A percentile compares a stretch with the other conserved stretches of the same genome.
phyloP scores from a whole-genome alignment of 2,888 invertebrate genomes.

The Sepiola atlantica region DNA sequence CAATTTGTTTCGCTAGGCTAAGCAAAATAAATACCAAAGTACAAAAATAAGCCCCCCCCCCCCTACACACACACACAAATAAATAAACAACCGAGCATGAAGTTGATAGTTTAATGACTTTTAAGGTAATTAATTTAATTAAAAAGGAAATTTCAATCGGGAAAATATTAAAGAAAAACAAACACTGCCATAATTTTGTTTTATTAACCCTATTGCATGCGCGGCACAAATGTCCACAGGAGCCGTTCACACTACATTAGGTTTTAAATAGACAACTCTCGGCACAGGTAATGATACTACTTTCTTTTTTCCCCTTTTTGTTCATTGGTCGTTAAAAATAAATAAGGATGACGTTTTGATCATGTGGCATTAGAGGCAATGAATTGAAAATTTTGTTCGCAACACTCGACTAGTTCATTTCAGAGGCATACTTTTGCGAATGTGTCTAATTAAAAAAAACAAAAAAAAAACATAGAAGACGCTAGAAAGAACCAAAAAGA shows the following conservation, averaged over 20 bases:
- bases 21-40: background rate
- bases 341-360: background rate
- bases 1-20: background rate
- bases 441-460: background rate
- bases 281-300: background rate
- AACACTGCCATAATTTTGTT: background rate
- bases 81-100: background rate
- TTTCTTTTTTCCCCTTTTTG: background rate
- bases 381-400: background rate
- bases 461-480: background rate
- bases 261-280: background rate
- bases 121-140: conserved; percentile 32
- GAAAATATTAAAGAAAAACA: background rate
- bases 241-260: background rate
- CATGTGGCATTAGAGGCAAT: background rate
- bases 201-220: background rate
- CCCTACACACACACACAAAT: too few relatives aligned
- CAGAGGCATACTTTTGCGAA: background rate
- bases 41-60: too few relatives aligned
- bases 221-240: background rate
- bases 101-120: conserved; percentile 5
- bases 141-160: conserved; percentile 4
- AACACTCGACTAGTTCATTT: background rate
- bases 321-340: background rate
- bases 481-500: too few relatives aligned